phyloP scores from a whole-genome alignment of 1,140 invertebrate species.

The Euglossa dilemma region DNA sequence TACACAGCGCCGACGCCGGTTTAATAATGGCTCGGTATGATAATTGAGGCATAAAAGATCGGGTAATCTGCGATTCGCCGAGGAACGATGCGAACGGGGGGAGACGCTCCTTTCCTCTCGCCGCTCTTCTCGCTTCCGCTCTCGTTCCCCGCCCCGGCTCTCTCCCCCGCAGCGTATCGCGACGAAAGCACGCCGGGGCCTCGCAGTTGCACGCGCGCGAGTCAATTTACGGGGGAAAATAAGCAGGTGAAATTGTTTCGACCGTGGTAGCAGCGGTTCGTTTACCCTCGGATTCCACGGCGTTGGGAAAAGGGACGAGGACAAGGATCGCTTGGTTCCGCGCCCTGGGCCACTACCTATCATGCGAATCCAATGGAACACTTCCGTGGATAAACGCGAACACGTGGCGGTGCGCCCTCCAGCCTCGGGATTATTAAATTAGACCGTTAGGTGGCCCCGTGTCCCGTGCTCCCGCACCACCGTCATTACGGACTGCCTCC shows the following conservation, averaged over 20 bases:
- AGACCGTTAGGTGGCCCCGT: conserved; percentile 55
- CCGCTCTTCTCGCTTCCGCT: background rate
- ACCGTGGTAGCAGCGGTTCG: conserved; percentile 72
- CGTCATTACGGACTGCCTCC: background rate
- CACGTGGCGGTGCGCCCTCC: conserved; percentile 57
- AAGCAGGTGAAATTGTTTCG: conserved; percentile 75
- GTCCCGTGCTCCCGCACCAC: background rate
- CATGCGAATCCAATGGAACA: conserved; percentile 65
- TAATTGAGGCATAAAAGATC: conserved; percentile 78
- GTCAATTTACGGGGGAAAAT: conserved; percentile 76
- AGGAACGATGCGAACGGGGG: conserved; percentile 34
- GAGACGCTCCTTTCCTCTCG: background rate
- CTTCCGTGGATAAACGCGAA: conserved; percentile 65
- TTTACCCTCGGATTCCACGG: conserved; percentile 66
- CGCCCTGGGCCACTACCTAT: conserved; percentile 53
- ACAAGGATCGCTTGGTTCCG: conserved; percentile 31
- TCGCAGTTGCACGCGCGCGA: conserved; percentile 53
- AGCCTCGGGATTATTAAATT: conserved; percentile 59
- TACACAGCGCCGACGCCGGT: conserved; percentile 46
- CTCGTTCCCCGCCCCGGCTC: too few relatives aligned
- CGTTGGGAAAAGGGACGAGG: conserved; percentile 53
- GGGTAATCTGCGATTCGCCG: conserved; percentile 70
- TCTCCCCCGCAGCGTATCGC: conserved; percentile 34
- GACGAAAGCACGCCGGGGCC: background rate
- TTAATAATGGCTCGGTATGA: conserved; percentile 74